Conservation (phyloP, 2,888 invertebrate genomes). For the Octodonta nipae region DNA sequence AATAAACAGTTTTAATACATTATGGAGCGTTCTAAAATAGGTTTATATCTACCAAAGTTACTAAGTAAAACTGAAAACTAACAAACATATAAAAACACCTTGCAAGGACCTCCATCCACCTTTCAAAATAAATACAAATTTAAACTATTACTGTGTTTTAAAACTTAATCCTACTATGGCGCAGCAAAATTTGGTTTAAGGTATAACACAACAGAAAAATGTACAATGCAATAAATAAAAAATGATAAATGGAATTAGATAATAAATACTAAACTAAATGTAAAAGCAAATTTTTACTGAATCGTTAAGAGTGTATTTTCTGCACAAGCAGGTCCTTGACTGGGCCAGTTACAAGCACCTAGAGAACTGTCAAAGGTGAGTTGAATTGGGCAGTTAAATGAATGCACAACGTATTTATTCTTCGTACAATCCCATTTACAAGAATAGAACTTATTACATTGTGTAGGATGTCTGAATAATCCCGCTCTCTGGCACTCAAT, state of each 20-base stretch:
- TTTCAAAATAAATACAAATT: too few relatives aligned
- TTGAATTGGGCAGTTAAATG: slow-evolving; percentile 67
- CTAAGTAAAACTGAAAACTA: too few relatives aligned
- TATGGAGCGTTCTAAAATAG: too few relatives aligned
- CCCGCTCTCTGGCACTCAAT: slow-evolving; percentile 49
- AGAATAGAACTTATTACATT: slow-evolving; percentile 71
- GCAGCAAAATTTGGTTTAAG: too few relatives aligned
- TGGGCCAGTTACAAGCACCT: slow-evolving; percentile 74
- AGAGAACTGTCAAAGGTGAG: slow-evolving; percentile 60
- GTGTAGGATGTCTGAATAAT: slow-evolving; percentile 56
- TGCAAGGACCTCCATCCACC: too few relatives aligned
- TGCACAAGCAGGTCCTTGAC: slow-evolving; percentile 63
- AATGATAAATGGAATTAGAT: background rate
- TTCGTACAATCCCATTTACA: slow-evolving; percentile 70
- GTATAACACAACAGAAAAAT: slow-evolving; percentile 8
- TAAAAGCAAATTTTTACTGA: too few relatives aligned
- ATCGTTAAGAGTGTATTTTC: slow-evolving; percentile 48
- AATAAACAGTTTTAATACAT: too few relatives aligned
- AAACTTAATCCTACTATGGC: too few relatives aligned
- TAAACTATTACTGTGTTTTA: too few relatives aligned
- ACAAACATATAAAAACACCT: too few relatives aligned
- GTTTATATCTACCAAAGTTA: too few relatives aligned
- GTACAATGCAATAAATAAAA: slow-evolving; percentile 16
- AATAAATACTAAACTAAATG: background rate
- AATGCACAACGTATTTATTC: slow-evolving; percentile 58